Conservation (phyloP, 2,797 vertebrate genomes). For the Chiroxiphia lanceolata region DNA sequence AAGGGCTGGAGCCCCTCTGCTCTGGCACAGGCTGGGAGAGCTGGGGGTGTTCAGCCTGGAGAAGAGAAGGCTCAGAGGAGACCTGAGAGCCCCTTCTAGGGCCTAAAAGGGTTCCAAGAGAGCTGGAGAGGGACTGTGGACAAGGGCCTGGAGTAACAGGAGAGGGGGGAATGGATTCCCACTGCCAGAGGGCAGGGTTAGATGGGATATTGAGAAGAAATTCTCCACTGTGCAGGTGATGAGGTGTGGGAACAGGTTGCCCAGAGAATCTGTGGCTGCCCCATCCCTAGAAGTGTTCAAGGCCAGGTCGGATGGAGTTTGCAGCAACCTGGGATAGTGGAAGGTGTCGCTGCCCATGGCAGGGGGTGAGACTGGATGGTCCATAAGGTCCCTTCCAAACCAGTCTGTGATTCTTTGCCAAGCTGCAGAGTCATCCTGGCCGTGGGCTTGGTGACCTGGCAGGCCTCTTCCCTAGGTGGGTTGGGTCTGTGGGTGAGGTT, state of each 20-base stretch:
- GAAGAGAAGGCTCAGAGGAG: background rate
- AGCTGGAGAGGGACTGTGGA: background rate
- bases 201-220: background rate
- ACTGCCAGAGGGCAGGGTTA: rapidly evolving
- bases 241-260: too few species aligned
- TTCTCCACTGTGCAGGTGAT: rapidly evolving
- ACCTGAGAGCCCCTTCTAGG: background rate
- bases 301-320: rapidly evolving
- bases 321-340: rapidly evolving
- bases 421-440: background rate
- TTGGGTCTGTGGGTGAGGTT: background rate
- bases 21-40: background rate
- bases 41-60: background rate
- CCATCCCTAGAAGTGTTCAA: background rate
- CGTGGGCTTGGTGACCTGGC: background rate
- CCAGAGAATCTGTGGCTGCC: background rate
- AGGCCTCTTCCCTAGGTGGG: background rate
- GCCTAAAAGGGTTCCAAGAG: background rate
- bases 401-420: background rate
- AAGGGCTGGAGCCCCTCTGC: background rate
- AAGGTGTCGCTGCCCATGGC: background rate
- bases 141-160: background rate
- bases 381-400: background rate
- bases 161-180: rapidly evolving
- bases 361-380: background rate